Evolutionary conservation across 2,888 invertebrate genomes (phyloP), one percentile per base, ranked within the genome.

Genomic region (Scaptomyza caliginosa): DNA sequence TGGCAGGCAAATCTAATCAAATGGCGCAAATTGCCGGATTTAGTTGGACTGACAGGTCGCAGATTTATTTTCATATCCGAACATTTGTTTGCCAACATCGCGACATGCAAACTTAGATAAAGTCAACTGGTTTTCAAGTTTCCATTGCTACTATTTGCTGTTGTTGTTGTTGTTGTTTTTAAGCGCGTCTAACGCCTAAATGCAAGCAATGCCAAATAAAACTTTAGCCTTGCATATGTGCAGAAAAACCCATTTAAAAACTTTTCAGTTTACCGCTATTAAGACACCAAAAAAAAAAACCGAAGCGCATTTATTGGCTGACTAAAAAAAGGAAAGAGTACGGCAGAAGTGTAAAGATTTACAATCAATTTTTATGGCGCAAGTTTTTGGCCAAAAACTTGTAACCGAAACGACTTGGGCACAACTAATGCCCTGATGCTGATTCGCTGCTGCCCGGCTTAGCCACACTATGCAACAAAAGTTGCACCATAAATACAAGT

Each of bases 291-390:
- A 17, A 24, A 8, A 32, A 11, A 11, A 38, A 24, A 50, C 36
- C 24, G 7, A 10, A 16, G 11, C 16, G 16, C 26, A 28, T 30
- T 11, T 45, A 10, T 43, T 42, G 24, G 42, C 42, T n/a, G n/a
- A n/a, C n/a, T n/a, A n/a, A n/a, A n/a, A n/a, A n/a, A n/a, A n/a
- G n/a, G n/a, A n/a, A n/a, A n/a, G n/a, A n/a, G n/a, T n/a, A n/a
- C n/a, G n/a, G n/a, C n/a, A n/a, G n/a, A n/a, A n/a, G n/a, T n/a
- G n/a, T n/a, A n/a, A n/a, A 30, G 56, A 38, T 49, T 38, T 60
- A 40, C 65, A 66, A 66, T 66, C 63, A 56, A 74, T 60, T 78
- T 84, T 84, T 30, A 78, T 81, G 78, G 73, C 55, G 11, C 13
- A 78, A 80, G 65, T 84, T 84, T 54, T 50, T 26, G 26, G 30